These are phyloP conservation scores for Vesta saturnalis DNA, from an alignment of 2,888 invertebrate genomes.

Conservation along the genomic window DNA sequence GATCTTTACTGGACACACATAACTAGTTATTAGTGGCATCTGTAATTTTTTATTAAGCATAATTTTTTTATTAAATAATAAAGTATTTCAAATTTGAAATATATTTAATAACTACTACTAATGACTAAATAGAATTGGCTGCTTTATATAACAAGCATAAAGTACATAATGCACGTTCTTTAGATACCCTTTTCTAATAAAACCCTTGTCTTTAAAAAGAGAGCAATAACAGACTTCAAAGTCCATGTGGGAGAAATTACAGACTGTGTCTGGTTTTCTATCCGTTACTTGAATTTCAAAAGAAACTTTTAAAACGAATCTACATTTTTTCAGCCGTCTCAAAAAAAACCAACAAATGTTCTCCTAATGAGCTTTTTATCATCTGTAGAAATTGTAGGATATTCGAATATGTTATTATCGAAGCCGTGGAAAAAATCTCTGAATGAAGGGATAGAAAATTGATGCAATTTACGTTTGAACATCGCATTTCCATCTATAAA, in stretches of 20 bases:
- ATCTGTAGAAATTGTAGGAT: constrained; percentile 2
- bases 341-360: constrained; percentile 12
- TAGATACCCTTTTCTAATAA: not conserved
- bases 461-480: constrained; percentile 34
- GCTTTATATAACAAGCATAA: not conserved
- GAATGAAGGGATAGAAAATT: constrained; percentile 30
- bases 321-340: not conserved
- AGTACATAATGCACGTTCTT: not conserved
- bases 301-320: constrained; percentile 10
- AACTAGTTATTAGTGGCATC: too few species aligned
- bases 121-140: too few species aligned
- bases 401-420: constrained; percentile 2
- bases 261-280: not conserved
- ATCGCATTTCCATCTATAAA: constrained; percentile 35
- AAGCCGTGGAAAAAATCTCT: constrained; percentile 10
- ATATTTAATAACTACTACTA: too few species aligned
- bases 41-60: too few species aligned
- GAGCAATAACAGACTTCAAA: constrained; percentile 1
- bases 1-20: too few species aligned
- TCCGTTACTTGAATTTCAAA: not conserved
- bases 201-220: constrained; percentile 12
- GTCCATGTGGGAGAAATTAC: constrained; percentile 15
- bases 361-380: constrained; percentile 19
- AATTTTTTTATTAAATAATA: too few species aligned
- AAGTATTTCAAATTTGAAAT: too few species aligned